Evolutionary conservation across 2,888 invertebrate genomes (phyloP).

Genomic region (Troides helena): DNA sequence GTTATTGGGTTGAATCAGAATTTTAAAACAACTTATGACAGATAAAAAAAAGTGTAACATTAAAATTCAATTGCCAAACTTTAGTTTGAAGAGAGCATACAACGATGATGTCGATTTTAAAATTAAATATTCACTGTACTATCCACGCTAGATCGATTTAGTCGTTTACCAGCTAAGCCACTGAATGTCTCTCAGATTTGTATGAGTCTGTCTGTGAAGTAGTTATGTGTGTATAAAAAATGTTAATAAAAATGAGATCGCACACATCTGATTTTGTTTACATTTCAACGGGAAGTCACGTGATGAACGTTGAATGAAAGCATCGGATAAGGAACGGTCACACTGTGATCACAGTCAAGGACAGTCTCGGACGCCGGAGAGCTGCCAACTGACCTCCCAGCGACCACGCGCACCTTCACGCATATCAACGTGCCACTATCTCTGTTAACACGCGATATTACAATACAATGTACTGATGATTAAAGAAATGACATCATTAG

Average conservation of each 20-base stretch:
- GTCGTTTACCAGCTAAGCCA: too few species aligned
- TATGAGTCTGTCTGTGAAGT: too few species aligned
- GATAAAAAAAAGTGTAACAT: too few species aligned
- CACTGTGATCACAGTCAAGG: conserved; percentile 19
- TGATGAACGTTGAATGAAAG: conserved; percentile 16
- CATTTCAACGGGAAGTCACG: conserved; percentile 1
- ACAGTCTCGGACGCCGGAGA: conserved; percentile 41
- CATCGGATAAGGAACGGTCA: conserved; percentile 13
- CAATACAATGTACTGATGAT: background rate
- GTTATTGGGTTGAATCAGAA: too few species aligned
- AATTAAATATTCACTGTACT: too few species aligned
- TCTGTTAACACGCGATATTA: background rate
- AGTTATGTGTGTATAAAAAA: background rate
- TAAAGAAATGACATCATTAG: background rate
- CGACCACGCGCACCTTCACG: conserved; percentile 30
- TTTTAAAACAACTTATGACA: too few species aligned
- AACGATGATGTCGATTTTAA: too few species aligned
- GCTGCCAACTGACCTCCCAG: conserved; percentile 51
- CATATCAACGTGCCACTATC: conserved; percentile 6
- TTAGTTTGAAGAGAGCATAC: too few species aligned
- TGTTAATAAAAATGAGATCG: background rate
- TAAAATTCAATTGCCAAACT: too few species aligned
- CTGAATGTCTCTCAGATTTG: too few species aligned
- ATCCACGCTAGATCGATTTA: too few species aligned
- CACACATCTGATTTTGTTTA: conserved; percentile 9